Evolutionary conservation across 1,140 invertebrate genomes (phyloP).

Genomic region (Argopecten irradians): DNA sequence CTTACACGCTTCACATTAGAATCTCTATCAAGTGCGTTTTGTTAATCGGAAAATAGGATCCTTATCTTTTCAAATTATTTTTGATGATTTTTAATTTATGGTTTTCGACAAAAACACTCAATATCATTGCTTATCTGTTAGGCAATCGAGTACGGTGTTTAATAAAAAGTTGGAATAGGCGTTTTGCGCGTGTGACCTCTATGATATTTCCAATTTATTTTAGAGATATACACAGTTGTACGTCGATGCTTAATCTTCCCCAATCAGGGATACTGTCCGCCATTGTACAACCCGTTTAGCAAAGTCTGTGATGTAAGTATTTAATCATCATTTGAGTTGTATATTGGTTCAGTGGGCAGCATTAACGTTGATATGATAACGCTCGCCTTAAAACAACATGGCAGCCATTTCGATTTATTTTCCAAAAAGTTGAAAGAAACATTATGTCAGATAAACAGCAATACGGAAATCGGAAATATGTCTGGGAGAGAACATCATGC

Average conservation of each 20-base stretch:
- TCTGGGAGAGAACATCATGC: background rate
- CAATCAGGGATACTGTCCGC: background rate
- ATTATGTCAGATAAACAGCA: background rate
- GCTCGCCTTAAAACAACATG: background rate
- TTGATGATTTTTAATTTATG: slow-evolving; percentile 7
- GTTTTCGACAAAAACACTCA: background rate
- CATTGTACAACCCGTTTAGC: background rate
- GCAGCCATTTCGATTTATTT: background rate
- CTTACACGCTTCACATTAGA: background rate
- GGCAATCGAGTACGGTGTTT: background rate
- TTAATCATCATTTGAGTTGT: background rate
- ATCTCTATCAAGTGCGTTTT: background rate
- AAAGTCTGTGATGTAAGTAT: background rate
- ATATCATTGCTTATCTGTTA: background rate
- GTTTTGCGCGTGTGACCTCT: background rate
- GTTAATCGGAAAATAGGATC: background rate
- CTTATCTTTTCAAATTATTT: slow-evolving; percentile 4
- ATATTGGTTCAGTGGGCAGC: background rate
- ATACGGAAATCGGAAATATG: background rate
- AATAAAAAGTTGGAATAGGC: background rate
- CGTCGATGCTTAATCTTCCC: background rate
- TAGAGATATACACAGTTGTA: background rate
- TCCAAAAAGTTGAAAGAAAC: background rate
- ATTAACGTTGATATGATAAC: background rate
- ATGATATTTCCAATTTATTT: slow-evolving; percentile 5